Conservation (phyloP, 1,140 invertebrate genomes). For the Drosophila pectinifera region DNA sequence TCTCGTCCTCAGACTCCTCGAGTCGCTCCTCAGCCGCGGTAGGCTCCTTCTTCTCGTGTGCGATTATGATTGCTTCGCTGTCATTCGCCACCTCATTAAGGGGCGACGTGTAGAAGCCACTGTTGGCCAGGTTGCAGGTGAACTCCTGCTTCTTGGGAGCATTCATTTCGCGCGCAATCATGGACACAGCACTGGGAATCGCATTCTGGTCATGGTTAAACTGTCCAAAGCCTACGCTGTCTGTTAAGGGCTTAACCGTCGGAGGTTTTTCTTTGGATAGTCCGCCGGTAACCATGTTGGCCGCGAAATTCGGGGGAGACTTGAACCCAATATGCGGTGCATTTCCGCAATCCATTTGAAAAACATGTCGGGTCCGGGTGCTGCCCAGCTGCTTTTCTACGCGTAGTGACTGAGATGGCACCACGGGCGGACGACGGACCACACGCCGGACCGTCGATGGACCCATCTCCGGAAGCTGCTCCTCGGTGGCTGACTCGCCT, state of each 20-base stretch:
- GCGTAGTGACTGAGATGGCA: conserved; percentile 55
- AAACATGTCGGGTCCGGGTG: conserved; percentile 33
- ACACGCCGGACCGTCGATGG: not conserved
- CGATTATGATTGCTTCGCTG: not conserved
- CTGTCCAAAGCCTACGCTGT: conserved; percentile 21
- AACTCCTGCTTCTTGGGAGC: conserved; percentile 43
- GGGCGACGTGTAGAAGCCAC: conserved; percentile 5
- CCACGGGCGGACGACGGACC: conserved; percentile 37
- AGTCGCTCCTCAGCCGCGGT: not conserved
- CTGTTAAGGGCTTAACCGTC: not conserved
- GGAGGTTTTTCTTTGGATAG: not conserved
- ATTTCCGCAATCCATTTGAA: conserved; percentile 55
- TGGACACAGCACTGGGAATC: conserved; percentile 53
- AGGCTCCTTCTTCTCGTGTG: not conserved
- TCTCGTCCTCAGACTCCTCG: conserved; percentile 9
- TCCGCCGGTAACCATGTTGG: not conserved
- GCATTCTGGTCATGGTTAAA: conserved; percentile 23
- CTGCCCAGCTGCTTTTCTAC: conserved; percentile 51
- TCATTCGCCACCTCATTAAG: not conserved
- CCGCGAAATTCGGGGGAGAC: not conserved
- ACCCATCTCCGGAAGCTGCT: not conserved
- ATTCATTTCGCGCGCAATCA: conserved; percentile 47
- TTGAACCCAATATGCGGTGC: conserved; percentile 52
- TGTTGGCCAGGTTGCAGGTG: conserved; percentile 26
- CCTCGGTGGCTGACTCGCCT: conserved; percentile 6